Evolutionary conservation across 2,113 vertebrate species (phyloP).

Genomic region (Dipodomys merriami): DNA sequence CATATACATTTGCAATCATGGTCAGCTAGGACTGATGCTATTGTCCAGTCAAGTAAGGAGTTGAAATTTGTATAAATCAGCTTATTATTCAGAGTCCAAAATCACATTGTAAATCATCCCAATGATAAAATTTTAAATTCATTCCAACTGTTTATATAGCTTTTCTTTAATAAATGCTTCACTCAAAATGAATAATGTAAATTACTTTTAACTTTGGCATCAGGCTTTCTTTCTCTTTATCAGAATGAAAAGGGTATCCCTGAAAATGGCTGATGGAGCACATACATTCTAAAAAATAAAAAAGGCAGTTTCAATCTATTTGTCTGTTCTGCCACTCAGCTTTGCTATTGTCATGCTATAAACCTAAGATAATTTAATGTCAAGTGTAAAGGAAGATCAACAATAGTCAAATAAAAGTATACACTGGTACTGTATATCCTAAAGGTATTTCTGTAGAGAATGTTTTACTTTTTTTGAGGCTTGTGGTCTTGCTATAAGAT

Average conservation of each 20-base stretch:
- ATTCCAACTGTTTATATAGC: background rate
- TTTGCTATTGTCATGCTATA: background rate
- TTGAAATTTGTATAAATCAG: background rate
- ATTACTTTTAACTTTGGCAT: background rate
- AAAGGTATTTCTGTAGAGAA: background rate
- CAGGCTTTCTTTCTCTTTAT: constrained; percentile 7
- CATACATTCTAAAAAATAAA: background rate
- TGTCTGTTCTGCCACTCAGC: background rate
- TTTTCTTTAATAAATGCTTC: constrained; percentile 27
- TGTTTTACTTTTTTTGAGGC: background rate
- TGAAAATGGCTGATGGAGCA: constrained; percentile 4
- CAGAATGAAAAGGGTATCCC: background rate
- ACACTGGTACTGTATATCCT: background rate
- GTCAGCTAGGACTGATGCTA: background rate
- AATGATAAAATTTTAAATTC: background rate
- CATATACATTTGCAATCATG: background rate
- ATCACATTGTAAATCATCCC: constrained; percentile 30
- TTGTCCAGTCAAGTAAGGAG: constrained; percentile 50
- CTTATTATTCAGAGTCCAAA: constrained; percentile 5
- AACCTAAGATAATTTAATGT: background rate
- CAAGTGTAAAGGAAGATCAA: background rate
- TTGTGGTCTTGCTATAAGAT: constrained; percentile 28
- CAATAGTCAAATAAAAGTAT: background rate
- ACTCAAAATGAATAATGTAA: constrained; percentile 40
- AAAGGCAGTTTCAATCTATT: background rate